Percentiles rank a stretch among this genome's conserved stretches.
phyloP scores from a whole-genome alignment of 2,888 invertebrate genomes.

The Anorthoa munda region DNA sequence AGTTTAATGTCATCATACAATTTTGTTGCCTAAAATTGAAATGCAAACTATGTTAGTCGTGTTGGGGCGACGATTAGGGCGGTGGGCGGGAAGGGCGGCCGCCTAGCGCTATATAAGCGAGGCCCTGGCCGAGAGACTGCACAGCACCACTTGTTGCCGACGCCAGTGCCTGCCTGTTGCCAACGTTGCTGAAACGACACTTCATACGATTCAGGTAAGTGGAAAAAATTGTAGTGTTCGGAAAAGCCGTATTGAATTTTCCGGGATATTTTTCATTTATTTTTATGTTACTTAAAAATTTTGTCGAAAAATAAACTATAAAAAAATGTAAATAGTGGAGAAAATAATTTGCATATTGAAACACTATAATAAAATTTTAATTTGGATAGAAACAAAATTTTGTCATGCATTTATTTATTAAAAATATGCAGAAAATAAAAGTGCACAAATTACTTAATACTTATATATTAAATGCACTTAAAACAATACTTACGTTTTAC shows the following conservation, averaged over 20 bases:
- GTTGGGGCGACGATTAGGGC: constrained; percentile 80
- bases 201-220: constrained; percentile 83
- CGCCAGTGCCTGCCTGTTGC: constrained; percentile 78
- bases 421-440: neutral
- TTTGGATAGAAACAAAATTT: neutral
- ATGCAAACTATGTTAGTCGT: constrained; percentile 86
- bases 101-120: constrained; percentile 84
- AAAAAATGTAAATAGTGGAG: rapidly evolving
- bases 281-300: neutral
- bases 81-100: constrained; percentile 83
- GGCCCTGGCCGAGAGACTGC: constrained; percentile 80
- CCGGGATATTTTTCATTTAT: neutral
- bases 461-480: too few relatives aligned
- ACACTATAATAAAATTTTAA: neutral
- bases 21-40: constrained; percentile 84
- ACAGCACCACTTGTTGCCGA: constrained; percentile 90
- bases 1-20: constrained; percentile 68
- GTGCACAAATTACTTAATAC: too few relatives aligned
- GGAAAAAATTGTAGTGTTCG: constrained; percentile 29
- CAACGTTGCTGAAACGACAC: constrained; percentile 72
- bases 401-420: neutral
- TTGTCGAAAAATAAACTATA: neutral
- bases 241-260: neutral
- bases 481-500: too few relatives aligned
- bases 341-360: rapidly evolving